A percentile compares a stretch with the other conserved stretches of the same genome.
Evolutionary conservation across 1,140 invertebrate species (phyloP).

Genomic region (Drosophila serrata): DNA sequence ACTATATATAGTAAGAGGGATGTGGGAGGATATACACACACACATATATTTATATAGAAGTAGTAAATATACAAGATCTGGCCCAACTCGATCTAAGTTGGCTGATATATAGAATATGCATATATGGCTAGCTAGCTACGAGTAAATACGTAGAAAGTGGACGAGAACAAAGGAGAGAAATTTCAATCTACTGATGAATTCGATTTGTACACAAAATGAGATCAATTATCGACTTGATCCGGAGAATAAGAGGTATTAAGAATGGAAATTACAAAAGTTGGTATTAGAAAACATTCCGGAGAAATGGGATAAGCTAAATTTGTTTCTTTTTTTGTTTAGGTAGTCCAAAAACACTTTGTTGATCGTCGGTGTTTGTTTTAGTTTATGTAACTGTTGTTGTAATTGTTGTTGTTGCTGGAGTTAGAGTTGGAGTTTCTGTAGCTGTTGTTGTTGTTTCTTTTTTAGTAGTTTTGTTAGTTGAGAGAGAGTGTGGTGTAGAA

Average conservation of each 20-base stretch:
- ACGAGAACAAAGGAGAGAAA: conserved; percentile 30
- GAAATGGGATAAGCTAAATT: conserved; percentile 41
- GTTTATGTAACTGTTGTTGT: conserved; percentile 9
- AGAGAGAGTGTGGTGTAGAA: conserved; percentile 23
- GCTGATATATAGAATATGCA: conserved; percentile 9
- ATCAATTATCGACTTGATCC: conserved; percentile 48
- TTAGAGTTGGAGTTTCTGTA: conserved; percentile 11
- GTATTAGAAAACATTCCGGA: conserved; percentile 31
- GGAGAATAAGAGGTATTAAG: conserved; percentile 37
- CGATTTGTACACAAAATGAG: conserved; percentile 35
- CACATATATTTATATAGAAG: conserved; percentile 10
- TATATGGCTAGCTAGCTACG: conserved; percentile 21
- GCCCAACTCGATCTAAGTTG: conserved; percentile 15
- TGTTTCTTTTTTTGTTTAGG: conserved; percentile 7
- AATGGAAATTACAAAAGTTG: conserved; percentile 28
- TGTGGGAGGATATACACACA: conserved; percentile 18
- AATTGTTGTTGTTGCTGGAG: conserved; percentile 19
- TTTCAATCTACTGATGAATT: conserved; percentile 50
- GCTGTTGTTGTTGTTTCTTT: conserved; percentile 19
- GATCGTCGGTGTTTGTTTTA: conserved; percentile 15
- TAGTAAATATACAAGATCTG: conserved; percentile 15
- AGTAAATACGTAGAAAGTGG: conserved; percentile 29
- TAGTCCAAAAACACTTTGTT: conserved; percentile 37
- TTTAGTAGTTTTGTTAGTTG: conserved; percentile 29
- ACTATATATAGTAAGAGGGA: conserved; percentile 9